Conservation (phyloP, 2,797 vertebrate genomes). For the Notolabrus celidotus region DNA sequence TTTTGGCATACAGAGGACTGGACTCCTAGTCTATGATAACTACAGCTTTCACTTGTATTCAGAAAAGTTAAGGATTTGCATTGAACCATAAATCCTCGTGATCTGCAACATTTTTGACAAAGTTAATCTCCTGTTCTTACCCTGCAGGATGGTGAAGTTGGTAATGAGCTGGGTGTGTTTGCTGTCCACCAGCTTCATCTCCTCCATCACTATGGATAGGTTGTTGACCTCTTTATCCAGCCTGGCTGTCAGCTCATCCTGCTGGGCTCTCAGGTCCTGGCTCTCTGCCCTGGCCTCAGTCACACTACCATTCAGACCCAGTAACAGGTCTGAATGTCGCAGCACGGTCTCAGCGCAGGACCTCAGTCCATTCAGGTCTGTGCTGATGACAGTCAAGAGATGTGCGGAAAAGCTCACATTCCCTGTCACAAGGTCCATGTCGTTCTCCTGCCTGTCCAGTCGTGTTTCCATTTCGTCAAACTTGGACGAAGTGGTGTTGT, state of each 20-base stretch:
- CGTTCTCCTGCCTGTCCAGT: constrained; percentile 78
- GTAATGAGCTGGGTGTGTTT: constrained; percentile 92
- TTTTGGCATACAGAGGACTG: no score
- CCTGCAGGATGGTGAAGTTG: constrained; percentile 87
- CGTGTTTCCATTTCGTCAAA: constrained; percentile 79
- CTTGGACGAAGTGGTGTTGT: constrained; percentile 78
- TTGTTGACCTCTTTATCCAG: constrained; percentile 81
- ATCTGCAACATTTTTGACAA: background rate
- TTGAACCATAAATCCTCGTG: no score
- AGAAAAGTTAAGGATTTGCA: no score
- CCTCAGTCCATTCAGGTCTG: constrained; percentile 92
- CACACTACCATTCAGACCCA: constrained; percentile 90
- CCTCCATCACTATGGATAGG: constrained; percentile 95
- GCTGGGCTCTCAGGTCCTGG: constrained; percentile 84
- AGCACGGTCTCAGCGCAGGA: constrained; percentile 93
- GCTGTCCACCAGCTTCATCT: constrained; percentile 93
- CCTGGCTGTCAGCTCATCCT: constrained; percentile 76
- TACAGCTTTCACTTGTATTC: no score
- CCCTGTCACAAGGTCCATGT: constrained; percentile 82
- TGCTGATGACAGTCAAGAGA: constrained; percentile 87
- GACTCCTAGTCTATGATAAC: no score
- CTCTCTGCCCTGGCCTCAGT: constrained; percentile 88
- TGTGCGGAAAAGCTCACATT: constrained; percentile 82
- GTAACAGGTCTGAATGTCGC: constrained; percentile 90
- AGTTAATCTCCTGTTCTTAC: constrained; percentile 56